Evolutionary conservation across 2,113 vertebrate species (phyloP), one percentile per base, ranked within the genome.

Genomic region (Lucifuga dentata): DNA sequence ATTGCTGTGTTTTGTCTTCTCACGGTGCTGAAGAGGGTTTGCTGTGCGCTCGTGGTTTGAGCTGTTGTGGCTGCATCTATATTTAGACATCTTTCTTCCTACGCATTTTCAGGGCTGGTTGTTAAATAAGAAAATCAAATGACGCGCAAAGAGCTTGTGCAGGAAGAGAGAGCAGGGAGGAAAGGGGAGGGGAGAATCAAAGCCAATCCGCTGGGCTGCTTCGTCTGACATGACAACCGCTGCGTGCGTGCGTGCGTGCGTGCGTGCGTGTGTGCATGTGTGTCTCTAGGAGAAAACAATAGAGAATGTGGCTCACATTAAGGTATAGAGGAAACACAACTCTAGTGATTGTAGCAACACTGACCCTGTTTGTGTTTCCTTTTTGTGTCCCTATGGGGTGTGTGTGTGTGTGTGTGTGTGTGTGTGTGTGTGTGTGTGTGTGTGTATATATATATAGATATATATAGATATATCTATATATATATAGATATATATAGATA

Each of bases 111-210:
- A 91, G 93, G 87, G 81, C 90, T 91, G 90, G 88, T 92, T 93
- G 91, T 93, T 94, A 93, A 94, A 91, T 93, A 93, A 91, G 91
- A 91, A 92, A 91, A 91, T 93, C 86, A 91, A 89, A 87, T 92
- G 92, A 93, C 89, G 88, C 58, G 78, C 81, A 90, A 83, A 86
- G 87, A 89, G 86, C 65, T 79, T 82, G 75, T 66, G 81, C 43
- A 62, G 74, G 78, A 80, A 71, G 68, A 78, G 75, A 74, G 81
- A 72, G 78, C 61, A 60, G 57, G 41, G 76, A 65, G 84, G 86
- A 76, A 74, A 77, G 63, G 84, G 83, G 76, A 82, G 85, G 80
- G 53, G 78, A 79, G 73, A 83, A 80, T 77, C 76, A 57, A 73
- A 83, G 83, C 86, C 90, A 90, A 89, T 89, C 78, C 32, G 72